Evolutionary conservation across 1,140 invertebrate genomes (phyloP).

Genomic region (Melipona quadrifasciata): DNA sequence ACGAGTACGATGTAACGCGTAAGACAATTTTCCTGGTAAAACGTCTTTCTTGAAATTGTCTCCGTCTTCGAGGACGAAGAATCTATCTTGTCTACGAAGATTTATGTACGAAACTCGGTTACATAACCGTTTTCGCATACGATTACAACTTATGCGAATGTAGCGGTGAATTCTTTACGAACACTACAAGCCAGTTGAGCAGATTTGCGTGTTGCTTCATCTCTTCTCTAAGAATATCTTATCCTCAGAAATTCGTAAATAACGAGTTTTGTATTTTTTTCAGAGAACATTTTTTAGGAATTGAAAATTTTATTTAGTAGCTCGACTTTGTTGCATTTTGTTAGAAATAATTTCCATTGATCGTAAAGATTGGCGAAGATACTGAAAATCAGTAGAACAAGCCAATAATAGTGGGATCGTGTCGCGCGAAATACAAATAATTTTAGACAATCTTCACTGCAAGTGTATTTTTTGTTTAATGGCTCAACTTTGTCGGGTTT

Average conservation of each 20-base stretch:
- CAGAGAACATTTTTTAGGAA: not conserved
- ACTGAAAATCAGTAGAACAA: not conserved
- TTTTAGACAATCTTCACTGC: not conserved
- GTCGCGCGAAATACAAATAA: not conserved
- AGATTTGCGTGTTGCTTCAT: not conserved
- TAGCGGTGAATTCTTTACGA: not conserved
- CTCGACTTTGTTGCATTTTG: not conserved
- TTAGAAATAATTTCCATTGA: not conserved
- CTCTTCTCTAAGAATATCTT: not conserved
- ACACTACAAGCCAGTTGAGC: not conserved
- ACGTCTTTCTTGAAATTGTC: not conserved
- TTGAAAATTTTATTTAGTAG: not conserved
- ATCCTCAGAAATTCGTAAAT: not conserved
- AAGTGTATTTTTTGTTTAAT: not conserved
- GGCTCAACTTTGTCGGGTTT: not conserved
- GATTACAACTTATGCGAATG: no score
- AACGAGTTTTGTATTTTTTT: not conserved
- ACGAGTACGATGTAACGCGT: no score
- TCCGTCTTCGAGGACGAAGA: not conserved
- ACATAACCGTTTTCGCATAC: not conserved
- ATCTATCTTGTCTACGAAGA: no score
- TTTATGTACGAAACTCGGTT: constrained; percentile 2
- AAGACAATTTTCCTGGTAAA: not conserved
- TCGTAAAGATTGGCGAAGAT: not conserved
- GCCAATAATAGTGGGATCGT: not conserved